Percentiles rank a stretch among this genome's conserved stretches.
phyloP scores from a whole-genome alignment of 2,888 invertebrate genomes.

The Ophion ventricosus region DNA sequence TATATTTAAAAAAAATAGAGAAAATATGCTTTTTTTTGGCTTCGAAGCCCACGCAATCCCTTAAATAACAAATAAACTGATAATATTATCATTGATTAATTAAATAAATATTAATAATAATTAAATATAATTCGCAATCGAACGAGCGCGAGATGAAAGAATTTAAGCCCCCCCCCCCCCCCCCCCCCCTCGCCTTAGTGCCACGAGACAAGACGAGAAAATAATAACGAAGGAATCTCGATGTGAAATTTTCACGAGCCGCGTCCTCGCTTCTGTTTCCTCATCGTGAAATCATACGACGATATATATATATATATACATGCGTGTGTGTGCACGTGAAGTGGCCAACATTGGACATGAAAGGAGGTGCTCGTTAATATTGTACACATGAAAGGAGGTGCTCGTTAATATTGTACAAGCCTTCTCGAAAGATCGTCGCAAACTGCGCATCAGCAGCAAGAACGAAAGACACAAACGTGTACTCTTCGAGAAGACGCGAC shows the following conservation, averaged over 20 bases:
- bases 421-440: constrained; percentile 32
- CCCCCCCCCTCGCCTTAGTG: background rate
- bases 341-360: background rate
- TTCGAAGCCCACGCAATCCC: too few relatives aligned
- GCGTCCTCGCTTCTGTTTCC: background rate
- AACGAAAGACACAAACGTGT: background rate
- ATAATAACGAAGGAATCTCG: background rate
- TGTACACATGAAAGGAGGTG: constrained; percentile 19
- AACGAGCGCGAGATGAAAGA: too few relatives aligned
- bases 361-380: constrained; percentile 29
- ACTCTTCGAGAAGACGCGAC: background rate
- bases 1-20: too few relatives aligned
- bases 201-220: background rate
- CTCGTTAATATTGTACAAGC: constrained; percentile 40
- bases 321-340: background rate
- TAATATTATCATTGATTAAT: background rate
- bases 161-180: too few relatives aligned
- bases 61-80: too few relatives aligned
- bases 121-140: background rate
- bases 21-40: too few relatives aligned
- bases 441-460: constrained; percentile 53
- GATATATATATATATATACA: background rate
- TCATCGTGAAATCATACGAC: background rate
- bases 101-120: background rate
- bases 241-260: background rate